These are phyloP conservation scores for Tuberolachnus salignus DNA, from an alignment of 2,888 invertebrate species.

Conservation along the genomic window DNA sequence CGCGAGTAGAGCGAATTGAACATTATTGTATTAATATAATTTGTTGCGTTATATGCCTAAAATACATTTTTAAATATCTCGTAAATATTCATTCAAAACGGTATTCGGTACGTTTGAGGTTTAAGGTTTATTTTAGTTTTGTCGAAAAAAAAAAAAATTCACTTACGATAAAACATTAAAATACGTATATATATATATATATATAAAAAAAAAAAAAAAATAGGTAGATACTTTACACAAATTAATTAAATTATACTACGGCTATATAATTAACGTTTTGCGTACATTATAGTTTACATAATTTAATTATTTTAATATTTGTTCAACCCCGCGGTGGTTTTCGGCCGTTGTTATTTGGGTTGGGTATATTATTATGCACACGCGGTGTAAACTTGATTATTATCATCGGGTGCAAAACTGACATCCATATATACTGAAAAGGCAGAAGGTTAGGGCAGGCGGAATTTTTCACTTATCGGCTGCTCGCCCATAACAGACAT, in stretches of 20 bases:
- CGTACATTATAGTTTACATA: conserved; percentile 2
- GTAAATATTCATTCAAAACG: no score
- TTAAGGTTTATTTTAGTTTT: background rate
- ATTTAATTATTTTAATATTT: conserved; percentile 48
- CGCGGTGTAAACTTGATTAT: conserved; percentile 23
- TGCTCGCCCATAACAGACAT: background rate
- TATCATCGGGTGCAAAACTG: conserved; percentile 19
- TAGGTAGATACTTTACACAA: background rate
- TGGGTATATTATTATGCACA: background rate
- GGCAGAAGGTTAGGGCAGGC: conserved; percentile 20
- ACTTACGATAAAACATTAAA: background rate
- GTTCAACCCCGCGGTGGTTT: conserved; percentile 8
- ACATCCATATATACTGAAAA: no score
- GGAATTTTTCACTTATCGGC: background rate
- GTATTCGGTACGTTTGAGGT: background rate
- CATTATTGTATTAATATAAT: background rate
- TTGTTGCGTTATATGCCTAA: background rate
- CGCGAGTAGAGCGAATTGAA: no score
- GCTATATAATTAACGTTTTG: conserved; percentile 2
- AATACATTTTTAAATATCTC: background rate
- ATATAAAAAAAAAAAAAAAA: no score
- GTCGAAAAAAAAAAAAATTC: background rate
- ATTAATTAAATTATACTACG: conserved; percentile 25
- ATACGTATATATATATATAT: background rate
- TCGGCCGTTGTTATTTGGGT: conserved; percentile 17